Base-by-base conservation (phyloP, 2,888 invertebrate genomes). In the Cheilosia pagana region DNA sequence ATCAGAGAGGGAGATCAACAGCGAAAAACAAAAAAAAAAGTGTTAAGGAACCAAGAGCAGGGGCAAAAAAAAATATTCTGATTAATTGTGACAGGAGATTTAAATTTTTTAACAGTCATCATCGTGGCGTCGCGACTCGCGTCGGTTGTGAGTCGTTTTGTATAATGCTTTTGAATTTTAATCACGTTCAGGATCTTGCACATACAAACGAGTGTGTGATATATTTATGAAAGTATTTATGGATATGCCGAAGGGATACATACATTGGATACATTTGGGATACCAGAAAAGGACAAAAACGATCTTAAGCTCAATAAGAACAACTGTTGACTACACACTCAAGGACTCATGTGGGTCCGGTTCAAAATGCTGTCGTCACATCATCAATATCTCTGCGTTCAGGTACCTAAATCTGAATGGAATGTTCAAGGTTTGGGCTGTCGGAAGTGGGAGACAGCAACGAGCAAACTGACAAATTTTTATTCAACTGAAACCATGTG, bases 81-180 rank as follows among this genome's bases (percentile, higher is more conserved):
- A 85, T 85, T 81, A 85, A 75, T 76, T 81, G 74, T 85, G 85
- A 85, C 75, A 71, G 70, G 75, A 76, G 75, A 85, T 81, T 85
- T 81, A 81, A 65, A 76, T 81, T 81, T 83, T 75, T 71, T 35
- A 81, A 75, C 75, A 85, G 81, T 81, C 81, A 81, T 85, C 76
- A 52, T 41, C n/a, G 21, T 14, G 23, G 39, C 31, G 14, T 31
- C 55, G 53, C 52, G 65, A 60, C 60, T 31, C 55, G 53, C 52
- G 65, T 65, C 60, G 16, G 41, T 45, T 60, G 68, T 25, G 45
- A 25, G 53, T 65, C 16, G 45, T 70, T 72, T 82, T 76, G 45
- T 50, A 35, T 41, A 23, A 48, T 62, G 50, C 62, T 72, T 83
- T 79, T 67, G 75, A 43, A 81, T 76, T 75, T 81, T 75, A 67